Conservation (phyloP, 1,140 invertebrate species). For the Drosophila erecta region DNA sequence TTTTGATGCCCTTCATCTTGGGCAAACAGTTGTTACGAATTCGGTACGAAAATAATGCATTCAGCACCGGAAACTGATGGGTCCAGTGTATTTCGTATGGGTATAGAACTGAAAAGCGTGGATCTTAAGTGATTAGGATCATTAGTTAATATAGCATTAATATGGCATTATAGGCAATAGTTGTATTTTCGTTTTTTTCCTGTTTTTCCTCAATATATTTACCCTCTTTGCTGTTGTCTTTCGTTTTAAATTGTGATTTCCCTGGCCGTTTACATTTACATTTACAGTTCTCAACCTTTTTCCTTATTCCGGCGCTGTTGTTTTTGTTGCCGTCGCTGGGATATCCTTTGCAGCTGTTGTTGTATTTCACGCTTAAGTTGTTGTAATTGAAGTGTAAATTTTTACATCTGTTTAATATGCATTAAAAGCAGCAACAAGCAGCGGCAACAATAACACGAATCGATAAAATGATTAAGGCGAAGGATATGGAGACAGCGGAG, state of each 20-base stretch:
- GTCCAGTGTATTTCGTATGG: no score
- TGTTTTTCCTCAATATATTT: not conserved
- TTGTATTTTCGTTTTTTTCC: no score
- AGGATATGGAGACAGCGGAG: conserved; percentile 28
- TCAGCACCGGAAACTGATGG: not conserved
- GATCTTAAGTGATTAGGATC: no score
- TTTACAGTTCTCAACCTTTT: conserved; percentile 25
- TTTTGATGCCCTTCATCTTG: conserved; percentile 2
- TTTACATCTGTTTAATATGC: conserved; percentile 77
- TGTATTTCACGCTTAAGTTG: conserved; percentile 65
- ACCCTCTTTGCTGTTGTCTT: conserved; percentile 20
- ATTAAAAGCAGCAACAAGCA: conserved; percentile 46
- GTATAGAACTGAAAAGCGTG: no score
- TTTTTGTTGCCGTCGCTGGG: conserved; percentile 15
- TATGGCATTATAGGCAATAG: no score
- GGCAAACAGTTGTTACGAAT: not conserved
- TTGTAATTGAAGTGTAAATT: conserved; percentile 78
- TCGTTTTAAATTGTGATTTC: conserved; percentile 49
- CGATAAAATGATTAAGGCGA: conserved; percentile 73
- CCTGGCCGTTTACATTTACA: conserved; percentile 33
- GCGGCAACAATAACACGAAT: conserved; percentile 45
- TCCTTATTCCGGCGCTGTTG: conserved; percentile 13
- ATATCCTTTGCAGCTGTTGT: conserved; percentile 35
- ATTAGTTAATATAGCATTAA: no score
- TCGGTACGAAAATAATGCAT: not conserved